Evolutionary conservation across 2,797 vertebrate genomes (phyloP).

Genomic region (Cossypha dichroa): DNA sequence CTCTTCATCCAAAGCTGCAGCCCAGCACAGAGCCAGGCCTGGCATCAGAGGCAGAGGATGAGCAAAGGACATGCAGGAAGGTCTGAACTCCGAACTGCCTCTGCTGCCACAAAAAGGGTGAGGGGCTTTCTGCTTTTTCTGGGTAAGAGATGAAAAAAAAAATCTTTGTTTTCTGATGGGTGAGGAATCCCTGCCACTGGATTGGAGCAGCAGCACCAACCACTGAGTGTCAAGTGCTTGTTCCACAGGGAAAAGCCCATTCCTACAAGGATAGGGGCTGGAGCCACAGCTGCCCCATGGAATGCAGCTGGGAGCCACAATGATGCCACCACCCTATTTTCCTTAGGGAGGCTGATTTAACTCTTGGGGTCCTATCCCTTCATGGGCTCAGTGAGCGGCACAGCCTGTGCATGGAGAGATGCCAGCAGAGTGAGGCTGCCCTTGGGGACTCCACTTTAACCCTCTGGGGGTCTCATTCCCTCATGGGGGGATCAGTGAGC

Average conservation of each 20-base stretch:
- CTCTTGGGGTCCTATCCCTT: too few relatives aligned
- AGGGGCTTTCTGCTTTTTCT: neutral
- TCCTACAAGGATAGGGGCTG: neutral
- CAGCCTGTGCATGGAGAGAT: neutral
- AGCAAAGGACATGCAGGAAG: rapidly evolving
- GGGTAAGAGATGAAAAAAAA: neutral
- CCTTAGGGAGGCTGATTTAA: neutral
- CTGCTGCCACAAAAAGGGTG: neutral
- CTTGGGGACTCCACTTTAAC: neutral
- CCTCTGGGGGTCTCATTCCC: neutral
- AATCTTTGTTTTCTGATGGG: neutral
- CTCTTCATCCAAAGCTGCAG: neutral
- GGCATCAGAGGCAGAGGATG: neutral
- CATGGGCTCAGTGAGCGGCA: rapidly evolving
- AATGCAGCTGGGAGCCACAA: neutral
- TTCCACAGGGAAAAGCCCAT: neutral
- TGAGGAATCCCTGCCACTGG: neutral
- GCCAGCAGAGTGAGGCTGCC: neutral
- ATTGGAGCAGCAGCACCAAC: neutral
- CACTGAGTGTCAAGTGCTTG: rapidly evolving
- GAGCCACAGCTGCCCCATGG: rapidly evolving
- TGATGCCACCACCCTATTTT: neutral
- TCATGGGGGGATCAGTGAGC: rapidly evolving
- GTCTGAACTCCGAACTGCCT: neutral
- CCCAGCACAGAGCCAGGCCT: neutral